Evolutionary conservation across 2,113 vertebrate genomes (phyloP), one percentile per base, ranked within the genome.

Genomic region (Manacus vitellinus): DNA sequence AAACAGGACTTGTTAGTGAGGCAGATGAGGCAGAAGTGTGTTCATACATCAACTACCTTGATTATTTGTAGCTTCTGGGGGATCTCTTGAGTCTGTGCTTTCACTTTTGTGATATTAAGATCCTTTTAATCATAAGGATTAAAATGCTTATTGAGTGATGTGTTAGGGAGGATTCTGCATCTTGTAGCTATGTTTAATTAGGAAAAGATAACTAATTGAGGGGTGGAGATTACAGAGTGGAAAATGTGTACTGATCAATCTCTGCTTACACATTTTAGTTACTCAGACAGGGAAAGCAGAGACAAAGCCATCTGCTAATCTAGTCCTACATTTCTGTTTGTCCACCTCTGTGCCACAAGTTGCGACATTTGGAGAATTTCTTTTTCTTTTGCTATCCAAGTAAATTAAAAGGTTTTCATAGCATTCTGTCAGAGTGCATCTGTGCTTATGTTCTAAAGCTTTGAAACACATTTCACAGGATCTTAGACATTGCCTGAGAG

Each of bases 171-270:
- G 37, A 90, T 91, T 88, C 73, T 83, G 24, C n/a, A 49, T 92
- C 61, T 94, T 85, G 47, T 47, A 85, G 13, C 62, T 75, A 0
- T 85, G 73, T 89, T 94, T 95, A 91, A 87, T 97, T 80, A 88
- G 73, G 55, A 83, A 74, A 54, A 12, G 24, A 63, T 79, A 81
- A 88, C 68, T 93, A 82, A 86, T 37, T 77, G 82, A 74, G n/a
- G 46, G 73, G 14, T 75, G 66, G 83, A 83, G 67, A 72, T 95
- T 56, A 72, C 54, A 19, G 83, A 85, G 70, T n/a, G 46, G 76
- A 71, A 93, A 93, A 66, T 49, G 44, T 39, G 35, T 80, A 31
- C 31, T 94, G 73, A 84, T 62, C 49, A 77, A 70, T 81, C 81
- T 93, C 3, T 25, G 43, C 84, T 91, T 90, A 70, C 52, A 67